Evolutionary conservation across 2,888 invertebrate genomes (phyloP).

Genomic region (Heteromurus nitidus): DNA sequence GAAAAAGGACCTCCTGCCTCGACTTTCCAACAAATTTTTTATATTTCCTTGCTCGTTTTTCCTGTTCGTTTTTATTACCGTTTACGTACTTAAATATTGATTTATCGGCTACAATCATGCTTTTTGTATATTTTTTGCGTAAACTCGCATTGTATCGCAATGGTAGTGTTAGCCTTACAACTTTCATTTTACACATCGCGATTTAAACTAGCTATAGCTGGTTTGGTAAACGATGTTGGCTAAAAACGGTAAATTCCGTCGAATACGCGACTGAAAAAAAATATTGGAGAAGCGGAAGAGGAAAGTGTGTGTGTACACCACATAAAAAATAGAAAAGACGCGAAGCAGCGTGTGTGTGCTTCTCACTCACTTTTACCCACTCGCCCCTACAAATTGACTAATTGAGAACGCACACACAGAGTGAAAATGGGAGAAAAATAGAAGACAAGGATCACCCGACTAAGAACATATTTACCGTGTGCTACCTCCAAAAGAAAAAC

Average conservation of each 20-base stretch:
- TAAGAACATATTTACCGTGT: too few relatives aligned
- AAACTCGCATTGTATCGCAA: too few relatives aligned
- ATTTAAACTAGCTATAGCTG: not conserved
- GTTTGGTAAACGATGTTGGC: not conserved
- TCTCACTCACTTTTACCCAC: not conserved
- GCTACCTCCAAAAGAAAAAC: too few relatives aligned
- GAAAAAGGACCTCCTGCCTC: slow-evolving; percentile 18
- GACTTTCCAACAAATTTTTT: not conserved
- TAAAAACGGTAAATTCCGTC: not conserved
- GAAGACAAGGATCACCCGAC: too few relatives aligned
- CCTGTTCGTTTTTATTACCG: slow-evolving; percentile 43
- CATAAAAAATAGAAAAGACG: not conserved
- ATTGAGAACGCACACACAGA: slow-evolving; percentile 39
- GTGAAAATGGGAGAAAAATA: not conserved
- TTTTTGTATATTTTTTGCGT: too few relatives aligned
- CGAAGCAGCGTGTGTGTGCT: not conserved
- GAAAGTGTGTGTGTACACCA: not conserved
- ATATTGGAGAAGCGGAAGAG: not conserved
- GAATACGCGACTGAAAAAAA: not conserved
- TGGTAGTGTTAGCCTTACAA: not conserved
- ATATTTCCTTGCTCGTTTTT: not conserved
- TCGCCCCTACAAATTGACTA: slow-evolving; percentile 45
- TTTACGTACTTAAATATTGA: slow-evolving; percentile 52
- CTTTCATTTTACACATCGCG: not conserved
- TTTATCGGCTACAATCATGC: slow-evolving; percentile 28